Base-by-base conservation (phyloP, 2,888 invertebrate species). In the Eupeodes luniger region DNA sequence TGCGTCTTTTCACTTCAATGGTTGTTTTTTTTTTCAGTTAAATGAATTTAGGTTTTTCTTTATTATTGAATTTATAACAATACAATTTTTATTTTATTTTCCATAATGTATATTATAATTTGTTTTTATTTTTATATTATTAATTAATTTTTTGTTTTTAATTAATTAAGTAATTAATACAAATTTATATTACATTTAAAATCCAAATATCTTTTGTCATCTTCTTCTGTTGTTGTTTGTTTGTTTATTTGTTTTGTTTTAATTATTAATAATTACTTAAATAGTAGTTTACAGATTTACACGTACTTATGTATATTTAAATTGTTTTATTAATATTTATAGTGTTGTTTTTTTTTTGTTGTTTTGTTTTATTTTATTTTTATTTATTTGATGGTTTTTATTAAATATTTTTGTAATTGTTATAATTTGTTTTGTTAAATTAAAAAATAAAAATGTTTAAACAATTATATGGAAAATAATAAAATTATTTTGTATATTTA, bases 1-100 rank as follows among this genome's bases (percentile, higher is more conserved):
- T 85, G 69, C 81, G 77, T 88, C 81, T 81, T 66, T 66, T 59
- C 81, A 85, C 78, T 88, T 75, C 53, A 81, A 75, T 69, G 72
- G 61, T 27, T 27, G 27, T 27, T 27, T 27, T 27, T 27, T 19
- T 80, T 66, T 88, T 83, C 76, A 79, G 77, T 87, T 83, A 74
- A 89, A 89, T 86, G 85, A 86, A 78, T 89, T 89, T 87, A 86
- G 86, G 59, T 87, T 87, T 82, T 89, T 89, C 82, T 86, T 88
- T 88, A 88, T 89, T 86, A 89, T 89, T 86, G 86, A 89, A 86
- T 87, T 88, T 88, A 88, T 88, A 88, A 88, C 85, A 88, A 88
- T 88, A 88, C 88, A 88, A 70, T 87, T 77, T 70, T 84, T 81
- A 75, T 75, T 80, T 81, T 81, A 34, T 69, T 76, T 81, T 88